Base-by-base conservation (phyloP, 2,113 vertebrate species). In the Pelvicachromis taeniatus region DNA sequence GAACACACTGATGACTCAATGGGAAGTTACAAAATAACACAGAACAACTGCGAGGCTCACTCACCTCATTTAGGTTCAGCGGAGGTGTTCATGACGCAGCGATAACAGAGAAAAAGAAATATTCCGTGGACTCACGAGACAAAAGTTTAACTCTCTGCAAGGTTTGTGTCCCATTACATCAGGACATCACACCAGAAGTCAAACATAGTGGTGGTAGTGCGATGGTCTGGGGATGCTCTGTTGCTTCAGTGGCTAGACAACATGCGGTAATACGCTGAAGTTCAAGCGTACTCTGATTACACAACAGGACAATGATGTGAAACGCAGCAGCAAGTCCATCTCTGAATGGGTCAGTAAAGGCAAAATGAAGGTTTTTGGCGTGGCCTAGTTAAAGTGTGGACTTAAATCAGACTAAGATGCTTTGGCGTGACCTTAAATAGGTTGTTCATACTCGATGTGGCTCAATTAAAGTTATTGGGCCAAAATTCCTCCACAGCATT, bases 151-250 rank as follows among this genome's bases (percentile, higher is more conserved):
- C 19, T 65, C n/a, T 0, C 35, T 65, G 35, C 33, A 65, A 40
- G 33, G 61, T 9, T 65, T 40, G 19, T 40, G 61, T 40, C 35
- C 35, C 35, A 1, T 65, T 65, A 14, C 7, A 65, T 40, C 1
- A 65, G 35, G n/a, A 65, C 7, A 2, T 65, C 2, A 1, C 14
- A 23, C 35, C 35, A 14, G n/a, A 19, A 65, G 35, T 0, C 61
- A 40, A 65, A 14, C n/a, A 0, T 14, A 40, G 14, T 40, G 61
- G 21, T 65, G 35, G 61, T 40, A 23, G 35, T 65, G 35, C 10
- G 7, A 40, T 14, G 61, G 9, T 38, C 35, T 38, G 35, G 35
- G 35, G 35, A 9, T 38, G 35, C 35, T 38, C 9, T 38, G 35
- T 11, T 23, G 35, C 61, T 40, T 23, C n/a, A 65, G 61, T 5